Conservation (phyloP, 2,797 vertebrate genomes). For the Thaleichthys pacificus region DNA sequence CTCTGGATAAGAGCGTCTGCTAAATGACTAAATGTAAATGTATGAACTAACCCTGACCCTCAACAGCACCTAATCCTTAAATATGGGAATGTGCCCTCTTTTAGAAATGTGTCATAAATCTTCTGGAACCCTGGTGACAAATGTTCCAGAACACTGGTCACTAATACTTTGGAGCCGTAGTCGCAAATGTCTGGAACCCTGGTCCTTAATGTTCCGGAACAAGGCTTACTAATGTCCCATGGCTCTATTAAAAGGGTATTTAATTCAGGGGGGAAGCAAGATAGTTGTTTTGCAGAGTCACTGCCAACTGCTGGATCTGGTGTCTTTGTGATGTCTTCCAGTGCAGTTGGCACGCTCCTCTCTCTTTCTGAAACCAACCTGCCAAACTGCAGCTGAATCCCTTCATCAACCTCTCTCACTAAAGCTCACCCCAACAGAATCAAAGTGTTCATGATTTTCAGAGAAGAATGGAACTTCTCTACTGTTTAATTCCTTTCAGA, state of each 20-base stretch:
- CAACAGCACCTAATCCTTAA: too few species aligned
- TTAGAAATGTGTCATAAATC: too few species aligned
- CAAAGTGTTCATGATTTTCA: neutral
- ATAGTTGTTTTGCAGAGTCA: conserved; percentile 41
- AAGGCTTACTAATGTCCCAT: too few species aligned
- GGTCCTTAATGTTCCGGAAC: too few species aligned
- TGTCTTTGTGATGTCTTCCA: conserved; percentile 28
- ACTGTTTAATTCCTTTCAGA: neutral
- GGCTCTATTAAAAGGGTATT: conserved; percentile 13
- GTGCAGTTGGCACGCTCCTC: conserved; percentile 44
- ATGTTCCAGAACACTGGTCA: too few species aligned
- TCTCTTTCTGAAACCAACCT: conserved; percentile 42
- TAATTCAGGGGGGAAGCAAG: conserved; percentile 20
- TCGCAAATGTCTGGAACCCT: too few species aligned
- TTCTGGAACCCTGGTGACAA: too few species aligned
- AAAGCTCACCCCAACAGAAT: neutral
- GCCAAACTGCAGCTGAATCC: conserved; percentile 31
- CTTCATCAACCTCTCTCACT: conserved; percentile 48
- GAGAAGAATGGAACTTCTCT: conserved; percentile 15
- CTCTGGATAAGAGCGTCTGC: too few species aligned
- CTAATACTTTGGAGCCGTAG: too few species aligned
- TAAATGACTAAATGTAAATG: too few species aligned
- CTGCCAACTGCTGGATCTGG: conserved; percentile 34
- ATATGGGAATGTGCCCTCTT: too few species aligned
- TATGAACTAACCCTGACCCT: too few species aligned